Percentiles rank a stretch among this genome's conserved stretches.
Conservation (phyloP, 2,113 vertebrate genomes). For the Todiramphus saurophagus region DNA sequence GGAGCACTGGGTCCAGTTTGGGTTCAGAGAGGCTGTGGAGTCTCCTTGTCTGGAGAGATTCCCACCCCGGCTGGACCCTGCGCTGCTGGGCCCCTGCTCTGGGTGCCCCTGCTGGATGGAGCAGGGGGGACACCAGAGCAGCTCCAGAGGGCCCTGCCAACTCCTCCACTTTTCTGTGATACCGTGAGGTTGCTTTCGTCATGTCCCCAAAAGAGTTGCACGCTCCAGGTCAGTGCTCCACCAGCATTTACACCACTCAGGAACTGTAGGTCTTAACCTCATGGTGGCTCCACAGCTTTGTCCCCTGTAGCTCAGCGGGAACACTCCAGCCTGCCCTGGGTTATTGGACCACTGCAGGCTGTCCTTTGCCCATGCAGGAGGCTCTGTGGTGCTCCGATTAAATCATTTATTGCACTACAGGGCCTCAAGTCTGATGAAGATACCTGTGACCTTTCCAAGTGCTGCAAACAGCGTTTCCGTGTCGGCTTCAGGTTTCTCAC, state of each 20-base stretch:
- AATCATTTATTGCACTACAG: neutral
- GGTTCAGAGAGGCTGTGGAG: too few species aligned
- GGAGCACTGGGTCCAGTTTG: too few species aligned
- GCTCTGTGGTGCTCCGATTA: neutral
- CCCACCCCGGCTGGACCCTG: too few species aligned
- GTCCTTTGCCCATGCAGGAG: neutral
- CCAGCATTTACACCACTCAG: neutral
- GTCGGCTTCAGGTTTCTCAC: neutral
- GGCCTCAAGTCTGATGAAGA: neutral
- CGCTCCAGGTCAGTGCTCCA: neutral
- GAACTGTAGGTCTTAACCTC: neutral
- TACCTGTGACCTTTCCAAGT: neutral
- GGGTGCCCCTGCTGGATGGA: too few species aligned
- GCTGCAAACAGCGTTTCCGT: neutral
- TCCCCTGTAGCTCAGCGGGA: neutral
- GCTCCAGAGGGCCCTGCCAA: neutral
- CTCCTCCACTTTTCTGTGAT: too few species aligned
- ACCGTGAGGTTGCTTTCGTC: neutral
- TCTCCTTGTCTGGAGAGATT: too few species aligned
- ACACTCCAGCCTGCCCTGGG: neutral
- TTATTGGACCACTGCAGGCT: neutral
- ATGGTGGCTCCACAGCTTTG: neutral
- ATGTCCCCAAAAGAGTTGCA: neutral
- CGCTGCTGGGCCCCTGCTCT: too few species aligned
- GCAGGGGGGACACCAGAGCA: neutral